Conservation (phyloP, 1,140 invertebrate genomes). For the Tenebrio molitor region DNA sequence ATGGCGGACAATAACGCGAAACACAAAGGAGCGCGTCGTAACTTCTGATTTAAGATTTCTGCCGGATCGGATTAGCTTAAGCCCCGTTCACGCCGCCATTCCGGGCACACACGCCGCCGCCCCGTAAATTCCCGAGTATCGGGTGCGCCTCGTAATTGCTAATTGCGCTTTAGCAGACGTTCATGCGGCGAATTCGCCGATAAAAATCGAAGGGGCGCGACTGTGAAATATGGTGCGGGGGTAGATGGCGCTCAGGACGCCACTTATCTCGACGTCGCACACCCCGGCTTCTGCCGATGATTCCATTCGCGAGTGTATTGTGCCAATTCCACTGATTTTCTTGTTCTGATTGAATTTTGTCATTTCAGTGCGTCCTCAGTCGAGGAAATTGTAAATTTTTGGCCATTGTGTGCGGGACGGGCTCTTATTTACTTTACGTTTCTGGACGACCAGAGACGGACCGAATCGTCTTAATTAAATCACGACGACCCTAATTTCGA, state of each 20-base stretch:
- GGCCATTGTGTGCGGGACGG: constrained; percentile 8
- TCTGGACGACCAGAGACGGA: too few species aligned
- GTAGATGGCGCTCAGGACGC: not conserved
- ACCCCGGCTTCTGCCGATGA: constrained; percentile 45
- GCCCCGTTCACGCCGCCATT: constrained; percentile 44
- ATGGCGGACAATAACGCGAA: constrained; percentile 54
- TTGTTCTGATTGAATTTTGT: constrained; percentile 52
- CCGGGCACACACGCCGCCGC: constrained; percentile 3
- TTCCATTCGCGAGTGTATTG: constrained; percentile 45
- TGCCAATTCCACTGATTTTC: constrained; percentile 50
- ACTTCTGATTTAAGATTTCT: constrained; percentile 55
- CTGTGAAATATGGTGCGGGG: not conserved
- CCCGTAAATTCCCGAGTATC: constrained; percentile 11
- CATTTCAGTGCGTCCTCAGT: constrained; percentile 42
- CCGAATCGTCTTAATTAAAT: not conserved
- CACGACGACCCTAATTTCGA: too few species aligned
- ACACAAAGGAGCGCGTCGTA: constrained; percentile 52
- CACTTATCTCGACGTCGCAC: constrained; percentile 49
- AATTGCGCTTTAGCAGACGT: not conserved
- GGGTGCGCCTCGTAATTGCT: not conserved
- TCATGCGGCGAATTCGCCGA: not conserved
- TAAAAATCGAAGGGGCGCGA: not conserved
- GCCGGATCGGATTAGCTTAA: constrained; percentile 49
- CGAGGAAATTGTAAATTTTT: constrained; percentile 45
- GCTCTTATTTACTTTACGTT: constrained; percentile 4